Percentiles rank a stretch among this genome's conserved stretches.
These are phyloP conservation scores for Tretioscincus oriximinensis DNA, from an alignment of 2,113 vertebrate species.

Conservation along the genomic window DNA sequence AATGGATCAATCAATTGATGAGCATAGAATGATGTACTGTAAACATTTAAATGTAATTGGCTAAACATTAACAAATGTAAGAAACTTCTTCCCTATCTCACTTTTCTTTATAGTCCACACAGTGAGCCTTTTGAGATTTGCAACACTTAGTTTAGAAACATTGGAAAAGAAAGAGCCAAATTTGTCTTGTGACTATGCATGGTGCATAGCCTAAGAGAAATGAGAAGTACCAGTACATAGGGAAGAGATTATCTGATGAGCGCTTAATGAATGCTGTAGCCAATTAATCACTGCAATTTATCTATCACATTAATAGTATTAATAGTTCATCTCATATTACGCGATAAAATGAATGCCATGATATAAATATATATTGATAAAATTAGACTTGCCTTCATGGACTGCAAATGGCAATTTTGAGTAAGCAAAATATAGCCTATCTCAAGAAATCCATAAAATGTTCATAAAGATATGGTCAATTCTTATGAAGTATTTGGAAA, in stretches of 20 bases:
- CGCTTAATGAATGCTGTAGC: not conserved
- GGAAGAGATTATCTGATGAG: not conserved
- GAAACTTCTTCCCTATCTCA: not conserved
- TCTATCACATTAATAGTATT: not conserved
- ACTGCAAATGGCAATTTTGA: not conserved
- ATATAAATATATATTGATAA: not conserved
- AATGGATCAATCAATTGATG: too few relatives aligned
- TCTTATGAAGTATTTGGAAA: conserved; percentile 18
- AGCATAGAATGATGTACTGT: too few relatives aligned
- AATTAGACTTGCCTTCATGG: not conserved
- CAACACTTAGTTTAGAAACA: not conserved
- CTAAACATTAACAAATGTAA: too few relatives aligned
- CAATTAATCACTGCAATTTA: not conserved
- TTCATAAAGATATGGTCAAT: not conserved
- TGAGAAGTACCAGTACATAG: not conserved
- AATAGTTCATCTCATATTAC: not conserved
- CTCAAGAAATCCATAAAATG: not conserved
- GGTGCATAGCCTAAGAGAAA: not conserved
- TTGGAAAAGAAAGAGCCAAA: not conserved
- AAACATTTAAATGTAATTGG: too few relatives aligned
- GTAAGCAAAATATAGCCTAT: not conserved
- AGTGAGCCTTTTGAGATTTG: not conserved
- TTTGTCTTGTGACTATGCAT: too few relatives aligned
- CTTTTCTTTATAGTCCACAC: not conserved
- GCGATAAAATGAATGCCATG: conserved; percentile 1